Evolutionary conservation across 1,140 invertebrate genomes (phyloP), one percentile per base, ranked within the genome.

Genomic region (Halictus rubicundus): DNA sequence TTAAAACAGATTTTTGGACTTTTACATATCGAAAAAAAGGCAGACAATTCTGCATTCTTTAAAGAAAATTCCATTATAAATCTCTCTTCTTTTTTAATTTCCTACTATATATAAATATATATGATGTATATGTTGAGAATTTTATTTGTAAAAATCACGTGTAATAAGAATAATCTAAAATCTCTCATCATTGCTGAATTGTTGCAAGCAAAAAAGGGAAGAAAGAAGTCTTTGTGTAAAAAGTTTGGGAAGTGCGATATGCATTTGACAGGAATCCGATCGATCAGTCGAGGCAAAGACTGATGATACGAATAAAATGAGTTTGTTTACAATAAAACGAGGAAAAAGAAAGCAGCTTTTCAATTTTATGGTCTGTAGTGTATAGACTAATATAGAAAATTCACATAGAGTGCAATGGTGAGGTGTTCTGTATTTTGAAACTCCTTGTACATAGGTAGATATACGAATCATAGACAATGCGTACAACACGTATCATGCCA

Each of bases 21-120:
- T 87, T 81, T 86, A 89, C 88, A 89, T 88, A 89, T 89, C 88
- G 86, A 83, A 82, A 78, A 83, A 82, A 78, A 83, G 77, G 68
- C 16, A 78, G 78, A 66, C 54, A 72, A 82, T 32, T 32, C n/a
- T 81, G 60, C 39, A 39, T 70, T 60, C 49, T 71, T 71, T 71
- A 59, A 25, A 12, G 39, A 32, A 46, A 71, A 71, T 71, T 71
- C 57, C 42, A 49, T 27, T 60, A 16, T 46, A n/a, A 74, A 42
- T 27, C 32, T 42, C 54, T 32, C 32, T n/a, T 57, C 54, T 57
- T 23, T 46, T 57, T 57, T 57, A 57, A 57, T 57, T 57, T 57
- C 54, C 49, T 57, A n/a, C 19, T 57, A n/a, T 57, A 57, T n/a
- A 57, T 57, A 57, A n/a, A 27, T 68, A 52, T 80, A 68, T 49